Conservation (phyloP, 2,888 invertebrate species). For the Malthinus seriepunctatus region DNA sequence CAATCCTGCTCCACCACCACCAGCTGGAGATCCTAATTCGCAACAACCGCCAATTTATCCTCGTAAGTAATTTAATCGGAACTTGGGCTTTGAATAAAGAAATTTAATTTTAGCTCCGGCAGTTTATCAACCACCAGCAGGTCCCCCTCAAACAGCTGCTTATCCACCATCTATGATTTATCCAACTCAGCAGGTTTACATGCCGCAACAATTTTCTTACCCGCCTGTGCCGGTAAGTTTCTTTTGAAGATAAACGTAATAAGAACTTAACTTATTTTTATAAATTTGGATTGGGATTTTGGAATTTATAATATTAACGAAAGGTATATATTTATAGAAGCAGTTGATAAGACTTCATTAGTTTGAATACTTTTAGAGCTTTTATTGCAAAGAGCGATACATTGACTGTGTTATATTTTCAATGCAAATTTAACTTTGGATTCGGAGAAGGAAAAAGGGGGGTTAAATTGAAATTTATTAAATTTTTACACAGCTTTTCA, state of each 20-base stretch:
- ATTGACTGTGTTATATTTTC: too few relatives aligned
- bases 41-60: conserved; percentile 50
- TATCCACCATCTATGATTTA: conserved; percentile 52
- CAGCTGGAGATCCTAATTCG: conserved; percentile 44
- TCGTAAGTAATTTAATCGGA: conserved; percentile 38
- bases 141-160: conserved; percentile 50
- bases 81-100: neutral
- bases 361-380: too few relatives aligned
- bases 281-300: too few relatives aligned
- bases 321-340: too few relatives aligned
- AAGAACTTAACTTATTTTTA: too few relatives aligned
- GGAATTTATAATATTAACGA: too few relatives aligned
- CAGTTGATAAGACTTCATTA: too few relatives aligned
- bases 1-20: conserved; percentile 41
- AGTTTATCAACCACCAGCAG: conserved; percentile 50
- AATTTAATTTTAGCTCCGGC: conserved; percentile 42
- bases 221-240: conserved; percentile 53
- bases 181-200: conserved; percentile 53
- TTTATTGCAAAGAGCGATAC: too few relatives aligned
- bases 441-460: too few relatives aligned
- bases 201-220: conserved; percentile 56
- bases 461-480: too few relatives aligned
- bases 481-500: too few relatives aligned
- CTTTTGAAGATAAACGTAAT: neutral
- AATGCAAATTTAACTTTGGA: too few relatives aligned